Evolutionary conservation across 2,797 vertebrate species (phyloP).

Genomic region (Gymnoscopelus microlampas): DNA sequence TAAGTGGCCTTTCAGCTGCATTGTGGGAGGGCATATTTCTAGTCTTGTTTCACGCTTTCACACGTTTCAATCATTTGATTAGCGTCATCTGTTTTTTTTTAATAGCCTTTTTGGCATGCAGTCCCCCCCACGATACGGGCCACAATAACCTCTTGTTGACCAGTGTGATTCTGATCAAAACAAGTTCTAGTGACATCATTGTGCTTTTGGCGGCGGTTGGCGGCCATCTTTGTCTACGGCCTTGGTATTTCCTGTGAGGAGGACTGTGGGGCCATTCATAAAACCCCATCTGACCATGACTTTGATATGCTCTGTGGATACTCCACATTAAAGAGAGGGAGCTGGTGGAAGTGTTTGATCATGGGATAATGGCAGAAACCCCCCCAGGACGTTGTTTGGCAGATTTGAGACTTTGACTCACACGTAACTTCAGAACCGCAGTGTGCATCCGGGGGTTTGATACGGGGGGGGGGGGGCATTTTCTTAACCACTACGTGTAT

Average conservation of each 20-base stretch:
- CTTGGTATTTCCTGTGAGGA: constrained; percentile 79
- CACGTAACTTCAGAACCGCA: background rate
- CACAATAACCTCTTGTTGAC: constrained; percentile 31
- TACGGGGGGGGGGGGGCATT: constrained; percentile 35
- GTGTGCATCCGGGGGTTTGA: constrained; percentile 34
- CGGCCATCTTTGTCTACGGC: constrained; percentile 14
- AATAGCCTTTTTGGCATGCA: background rate
- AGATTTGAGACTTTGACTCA: constrained; percentile 36
- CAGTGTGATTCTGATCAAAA: constrained; percentile 6
- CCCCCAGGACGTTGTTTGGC: constrained; percentile 19
- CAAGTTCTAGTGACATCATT: constrained; percentile 47
- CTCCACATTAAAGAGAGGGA: constrained; percentile 62
- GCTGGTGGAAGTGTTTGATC: constrained; percentile 50
- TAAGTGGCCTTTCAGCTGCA: background rate
- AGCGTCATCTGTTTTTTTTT: background rate
- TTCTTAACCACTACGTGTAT: constrained; percentile 39
- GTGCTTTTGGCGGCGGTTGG: constrained; percentile 14
- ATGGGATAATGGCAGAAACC: constrained; percentile 53
- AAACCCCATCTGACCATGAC: constrained; percentile 46
- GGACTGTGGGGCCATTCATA: constrained; percentile 79
- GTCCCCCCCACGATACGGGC: constrained; percentile 26
- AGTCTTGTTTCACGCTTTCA: background rate
- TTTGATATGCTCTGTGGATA: constrained; percentile 66
- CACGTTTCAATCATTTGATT: too few species aligned
- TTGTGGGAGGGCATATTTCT: background rate